Evolutionary conservation across 2,797 vertebrate species (phyloP).

Genomic region (Percopsis omiscomaycus): DNA sequence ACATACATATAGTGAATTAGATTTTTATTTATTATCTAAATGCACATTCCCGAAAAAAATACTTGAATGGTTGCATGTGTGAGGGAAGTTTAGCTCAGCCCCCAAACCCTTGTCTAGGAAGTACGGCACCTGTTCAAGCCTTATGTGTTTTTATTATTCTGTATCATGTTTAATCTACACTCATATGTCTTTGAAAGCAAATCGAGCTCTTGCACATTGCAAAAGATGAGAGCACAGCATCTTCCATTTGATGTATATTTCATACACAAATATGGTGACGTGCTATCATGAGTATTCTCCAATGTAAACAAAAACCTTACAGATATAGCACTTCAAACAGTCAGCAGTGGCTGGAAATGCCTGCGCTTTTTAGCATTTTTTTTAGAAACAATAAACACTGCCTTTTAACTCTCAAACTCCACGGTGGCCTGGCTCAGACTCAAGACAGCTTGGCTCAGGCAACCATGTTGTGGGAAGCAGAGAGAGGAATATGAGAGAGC

Average conservation of each 20-base stretch:
- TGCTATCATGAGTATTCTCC: constrained; percentile 52
- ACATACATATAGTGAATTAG: too few species aligned
- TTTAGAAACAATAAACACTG: constrained; percentile 72
- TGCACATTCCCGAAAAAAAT: too few species aligned
- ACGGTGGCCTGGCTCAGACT: constrained; percentile 51
- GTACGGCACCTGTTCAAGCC: constrained; percentile 21
- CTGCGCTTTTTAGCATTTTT: constrained; percentile 63
- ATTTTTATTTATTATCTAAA: too few species aligned
- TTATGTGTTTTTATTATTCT: constrained; percentile 19
- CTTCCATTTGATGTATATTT: constrained; percentile 52
- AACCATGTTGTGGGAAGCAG: constrained; percentile 62
- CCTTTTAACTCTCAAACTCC: constrained; percentile 70
- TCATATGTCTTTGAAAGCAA: constrained; percentile 49
- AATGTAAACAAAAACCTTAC: constrained; percentile 64
- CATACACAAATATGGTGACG: constrained; percentile 34
- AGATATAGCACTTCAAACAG: constrained; percentile 67
- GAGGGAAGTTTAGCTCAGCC: neutral
- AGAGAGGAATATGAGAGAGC: constrained; percentile 50
- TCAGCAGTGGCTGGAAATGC: constrained; percentile 55
- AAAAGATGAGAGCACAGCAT: constrained; percentile 37
- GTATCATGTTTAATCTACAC: constrained; percentile 42
- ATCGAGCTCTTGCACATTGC: constrained; percentile 27
- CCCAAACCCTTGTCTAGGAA: neutral
- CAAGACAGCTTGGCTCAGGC: constrained; percentile 50
- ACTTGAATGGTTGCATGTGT: too few species aligned